phyloP scores from a whole-genome alignment of 2,797 vertebrate species.

The Coilia nasus region DNA sequence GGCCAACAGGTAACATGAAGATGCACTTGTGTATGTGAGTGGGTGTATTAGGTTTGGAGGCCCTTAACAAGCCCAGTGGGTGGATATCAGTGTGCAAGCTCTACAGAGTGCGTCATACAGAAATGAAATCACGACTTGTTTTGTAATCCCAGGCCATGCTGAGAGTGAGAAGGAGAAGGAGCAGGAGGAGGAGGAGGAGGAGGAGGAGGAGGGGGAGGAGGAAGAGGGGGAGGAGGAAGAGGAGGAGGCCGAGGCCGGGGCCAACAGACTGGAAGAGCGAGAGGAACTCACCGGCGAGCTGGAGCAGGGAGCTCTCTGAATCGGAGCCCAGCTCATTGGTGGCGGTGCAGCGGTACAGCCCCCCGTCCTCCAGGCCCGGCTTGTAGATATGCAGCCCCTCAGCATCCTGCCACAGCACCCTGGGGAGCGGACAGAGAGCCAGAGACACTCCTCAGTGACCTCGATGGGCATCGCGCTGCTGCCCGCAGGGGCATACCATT shows the following conservation, averaged over 20 bases:
- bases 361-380: constrained; percentile 75
- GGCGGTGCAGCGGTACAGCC: constrained; percentile 81
- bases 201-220: background rate
- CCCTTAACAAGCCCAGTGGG: background rate
- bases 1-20: background rate
- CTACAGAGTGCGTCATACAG: background rate
- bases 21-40: constrained; percentile 1
- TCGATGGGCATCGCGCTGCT: background rate
- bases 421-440: constrained; percentile 46
- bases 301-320: constrained; percentile 73
- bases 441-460: constrained; percentile 24
- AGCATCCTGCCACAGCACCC: constrained; percentile 70
- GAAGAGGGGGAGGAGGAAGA: background rate
- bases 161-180: background rate
- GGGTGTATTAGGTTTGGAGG: background rate
- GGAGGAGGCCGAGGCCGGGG: background rate
- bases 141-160: background rate
- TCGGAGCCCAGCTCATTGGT: constrained; percentile 78
- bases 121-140: background rate
- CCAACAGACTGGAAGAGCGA: too few relatives aligned
- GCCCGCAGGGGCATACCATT: background rate
- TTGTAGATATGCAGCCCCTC: constrained; percentile 76
- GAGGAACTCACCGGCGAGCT: constrained; percentile 77
- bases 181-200: background rate
- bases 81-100: background rate